phyloP scores from a whole-genome alignment of 2,797 vertebrate genomes.

The Gambusia yucatana region DNA sequence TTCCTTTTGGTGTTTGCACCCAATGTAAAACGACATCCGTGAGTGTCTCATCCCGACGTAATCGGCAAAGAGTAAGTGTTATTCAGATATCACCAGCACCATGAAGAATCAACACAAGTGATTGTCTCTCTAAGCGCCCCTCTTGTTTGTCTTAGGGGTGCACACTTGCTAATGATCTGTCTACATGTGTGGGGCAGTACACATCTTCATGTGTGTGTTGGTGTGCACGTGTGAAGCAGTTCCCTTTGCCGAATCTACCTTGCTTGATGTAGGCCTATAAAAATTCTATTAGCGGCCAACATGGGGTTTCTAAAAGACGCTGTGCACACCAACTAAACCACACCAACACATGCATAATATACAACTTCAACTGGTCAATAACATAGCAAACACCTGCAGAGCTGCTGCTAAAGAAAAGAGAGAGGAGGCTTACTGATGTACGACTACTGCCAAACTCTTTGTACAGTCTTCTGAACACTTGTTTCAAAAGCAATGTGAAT shows the following conservation, averaged over 20 bases:
- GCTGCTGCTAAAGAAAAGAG: conserved; percentile 49
- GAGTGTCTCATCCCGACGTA: conserved; percentile 45
- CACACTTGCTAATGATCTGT: conserved; percentile 33
- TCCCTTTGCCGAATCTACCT: conserved; percentile 65
- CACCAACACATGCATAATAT: conserved; percentile 42
- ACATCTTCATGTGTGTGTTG: conserved; percentile 36
- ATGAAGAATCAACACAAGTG: conserved; percentile 70
- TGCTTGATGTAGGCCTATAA: conserved; percentile 74
- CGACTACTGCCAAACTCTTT: conserved; percentile 52
- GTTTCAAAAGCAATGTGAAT: conserved; percentile 37
- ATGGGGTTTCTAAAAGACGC: conserved; percentile 56
- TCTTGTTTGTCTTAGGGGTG: conserved; percentile 28
- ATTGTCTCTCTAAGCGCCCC: conserved; percentile 58
- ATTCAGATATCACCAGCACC: conserved; percentile 68
- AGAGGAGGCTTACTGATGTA: conserved; percentile 67
- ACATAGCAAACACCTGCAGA: conserved; percentile 61
- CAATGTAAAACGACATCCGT: conserved; percentile 63
- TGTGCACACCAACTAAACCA: conserved; percentile 44
- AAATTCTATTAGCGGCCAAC: conserved; percentile 80
- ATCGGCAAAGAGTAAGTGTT: conserved; percentile 42
- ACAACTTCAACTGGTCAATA: conserved; percentile 52
- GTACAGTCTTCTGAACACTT: conserved; percentile 39
- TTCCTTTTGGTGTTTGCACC: conserved; percentile 48
- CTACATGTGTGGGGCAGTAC: conserved; percentile 42
- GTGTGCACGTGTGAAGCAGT: conserved; percentile 52